These are phyloP conservation scores for Eueides isabella DNA, from an alignment of 1,140 invertebrate species.

Conservation along the genomic window DNA sequence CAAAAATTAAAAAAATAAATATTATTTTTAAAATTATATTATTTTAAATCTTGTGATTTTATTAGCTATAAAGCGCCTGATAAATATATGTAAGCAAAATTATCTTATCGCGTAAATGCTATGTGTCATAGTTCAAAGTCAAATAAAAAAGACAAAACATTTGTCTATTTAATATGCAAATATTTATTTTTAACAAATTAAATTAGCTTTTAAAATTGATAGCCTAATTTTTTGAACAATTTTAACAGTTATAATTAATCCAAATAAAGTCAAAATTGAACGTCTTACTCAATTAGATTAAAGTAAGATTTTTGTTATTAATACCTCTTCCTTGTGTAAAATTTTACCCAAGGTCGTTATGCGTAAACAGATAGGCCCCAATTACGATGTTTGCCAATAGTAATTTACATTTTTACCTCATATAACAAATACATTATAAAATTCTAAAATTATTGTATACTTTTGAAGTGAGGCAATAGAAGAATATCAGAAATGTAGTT, in stretches of 20 bases:
- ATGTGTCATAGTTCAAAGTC: neutral
- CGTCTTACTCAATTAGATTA: neutral
- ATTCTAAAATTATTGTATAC: too few relatives aligned
- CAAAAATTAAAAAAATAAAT: neutral
- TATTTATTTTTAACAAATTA: neutral
- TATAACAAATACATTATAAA: neutral
- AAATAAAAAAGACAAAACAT: neutral
- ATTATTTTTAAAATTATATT: neutral
- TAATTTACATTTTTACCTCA: neutral
- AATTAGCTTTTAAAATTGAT: neutral
- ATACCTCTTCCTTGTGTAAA: neutral
- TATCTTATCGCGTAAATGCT: neutral
- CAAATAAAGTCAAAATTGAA: neutral
- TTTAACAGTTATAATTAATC: neutral
- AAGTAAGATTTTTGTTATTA: neutral
- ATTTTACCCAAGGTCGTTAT: neutral
- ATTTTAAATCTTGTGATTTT: neutral
- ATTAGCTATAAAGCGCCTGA: conserved; percentile 9
- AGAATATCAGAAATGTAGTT: too few relatives aligned
- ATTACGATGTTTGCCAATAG: neutral
- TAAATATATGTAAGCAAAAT: conserved; percentile 7
- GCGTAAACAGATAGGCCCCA: neutral
- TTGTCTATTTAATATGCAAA: neutral
- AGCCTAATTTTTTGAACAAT: too few relatives aligned
- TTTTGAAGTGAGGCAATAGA: too few relatives aligned